Percentiles rank a stretch among this genome's conserved stretches.
Conservation (phyloP, 2,113 vertebrate genomes). For the Blennius ocellaris region DNA sequence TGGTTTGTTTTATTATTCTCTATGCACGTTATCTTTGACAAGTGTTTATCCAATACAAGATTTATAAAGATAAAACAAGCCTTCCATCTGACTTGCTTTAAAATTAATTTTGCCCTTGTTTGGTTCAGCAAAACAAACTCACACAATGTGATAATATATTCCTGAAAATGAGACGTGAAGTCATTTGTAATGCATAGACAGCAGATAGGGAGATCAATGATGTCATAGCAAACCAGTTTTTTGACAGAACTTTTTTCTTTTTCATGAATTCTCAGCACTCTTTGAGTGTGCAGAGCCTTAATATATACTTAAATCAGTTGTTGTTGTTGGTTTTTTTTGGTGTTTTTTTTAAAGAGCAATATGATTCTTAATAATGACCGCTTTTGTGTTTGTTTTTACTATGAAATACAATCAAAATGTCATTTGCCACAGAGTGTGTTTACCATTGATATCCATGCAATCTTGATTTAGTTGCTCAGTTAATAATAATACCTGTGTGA, state of each 20-base stretch:
- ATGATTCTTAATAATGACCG: not conserved
- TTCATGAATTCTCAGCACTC: not conserved
- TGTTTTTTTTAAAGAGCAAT: not conserved
- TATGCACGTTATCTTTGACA: no score
- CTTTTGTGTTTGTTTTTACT: not conserved
- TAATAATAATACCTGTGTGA: no score
- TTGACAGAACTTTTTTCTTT: not conserved
- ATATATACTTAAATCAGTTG: not conserved
- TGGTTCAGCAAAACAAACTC: not conserved
- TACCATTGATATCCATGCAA: no score
- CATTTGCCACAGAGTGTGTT: constrained; percentile 6
- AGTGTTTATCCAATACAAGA: not conserved
- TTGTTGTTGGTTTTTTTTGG: no score
- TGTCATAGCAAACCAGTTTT: not conserved
- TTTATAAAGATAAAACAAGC: not conserved
- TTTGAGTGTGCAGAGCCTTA: not conserved
- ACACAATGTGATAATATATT: not conserved
- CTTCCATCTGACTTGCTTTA: no score
- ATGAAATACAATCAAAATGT: constrained; percentile 2
- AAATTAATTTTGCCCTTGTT: not conserved
- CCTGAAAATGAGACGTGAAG: not conserved
- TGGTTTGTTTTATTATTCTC: no score
- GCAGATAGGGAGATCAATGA: not conserved
- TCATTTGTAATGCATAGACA: not conserved
- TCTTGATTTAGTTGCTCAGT: no score